Base-by-base conservation (phyloP, 2,797 vertebrate genomes). In the Phrynocephalus forsythii region DNA sequence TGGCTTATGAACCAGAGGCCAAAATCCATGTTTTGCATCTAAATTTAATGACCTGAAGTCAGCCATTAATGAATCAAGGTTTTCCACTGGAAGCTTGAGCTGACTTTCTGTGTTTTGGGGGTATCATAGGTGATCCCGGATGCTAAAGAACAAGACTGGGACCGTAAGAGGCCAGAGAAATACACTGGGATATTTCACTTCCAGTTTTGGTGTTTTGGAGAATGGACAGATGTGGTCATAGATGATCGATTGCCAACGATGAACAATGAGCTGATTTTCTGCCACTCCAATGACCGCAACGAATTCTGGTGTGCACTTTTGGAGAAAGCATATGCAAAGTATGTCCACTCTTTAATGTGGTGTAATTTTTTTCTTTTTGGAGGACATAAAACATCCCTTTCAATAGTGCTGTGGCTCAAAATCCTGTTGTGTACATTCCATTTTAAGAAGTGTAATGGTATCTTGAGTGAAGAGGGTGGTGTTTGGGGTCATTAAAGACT, bases 291-390 rank as follows among this genome's bases (percentile, higher is more conserved):
- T 9, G 92, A 96, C 69, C 95, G 95, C 44, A 98, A 98, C 16
- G 99, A 99, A 88, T 99, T 98, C 96, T 99, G 99, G 99, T 98
- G 98, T 0, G 98, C 98, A 5, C 92, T 99, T 48, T 82, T 99
- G 94, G 99, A 99, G 95, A 99, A 99, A 87, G 98, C 98, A 52
- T 99, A 99, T 50, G 98, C 98, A 73, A 99, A 99, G 99, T 99
- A 94, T 95, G 98, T 69, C 30, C 1, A 11, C 85, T 8, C 20
- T 79, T 75, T 48, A 50, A 48, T 1, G 0, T 67, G 24, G 22
- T 26, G 0, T n/a, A 20, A 85, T n/a, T 44, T 44, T 52, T 38
- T 20, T 24, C 76, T 44, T 30, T 56, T 44, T 67, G 28, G 30
- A 9, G 63, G 13, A 76, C 28, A 22, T 6, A 2, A 63, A 44